Conservation (phyloP, 2,888 invertebrate genomes). For the Sesia apiformis region DNA sequence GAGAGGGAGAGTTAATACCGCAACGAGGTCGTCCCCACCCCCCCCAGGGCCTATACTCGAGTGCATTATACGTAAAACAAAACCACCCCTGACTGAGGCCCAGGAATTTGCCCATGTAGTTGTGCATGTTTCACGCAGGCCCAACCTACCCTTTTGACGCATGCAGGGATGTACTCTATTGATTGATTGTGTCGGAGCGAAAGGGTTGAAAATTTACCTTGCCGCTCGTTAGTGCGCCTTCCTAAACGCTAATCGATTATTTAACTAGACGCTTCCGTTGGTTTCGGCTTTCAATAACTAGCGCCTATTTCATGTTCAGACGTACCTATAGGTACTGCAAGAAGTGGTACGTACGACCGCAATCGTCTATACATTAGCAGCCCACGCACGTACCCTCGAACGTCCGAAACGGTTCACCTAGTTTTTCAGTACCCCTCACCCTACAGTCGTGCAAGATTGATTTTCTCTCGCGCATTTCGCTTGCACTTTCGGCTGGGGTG, state of each 20-base stretch:
- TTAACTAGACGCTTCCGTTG: background rate
- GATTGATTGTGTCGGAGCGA: constrained; percentile 25
- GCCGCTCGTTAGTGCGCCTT: background rate
- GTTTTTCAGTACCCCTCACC: constrained; percentile 44
- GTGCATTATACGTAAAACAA: constrained; percentile 64
- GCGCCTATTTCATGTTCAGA: no score
- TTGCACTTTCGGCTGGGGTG: constrained; percentile 61
- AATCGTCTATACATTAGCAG: constrained; percentile 18
- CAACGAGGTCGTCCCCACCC: constrained; percentile 12
- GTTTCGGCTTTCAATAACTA: no score
- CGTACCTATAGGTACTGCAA: no score
- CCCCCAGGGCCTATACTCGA: constrained; percentile 46
- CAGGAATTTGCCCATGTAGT: constrained; percentile 47
- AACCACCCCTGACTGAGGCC: constrained; percentile 32
- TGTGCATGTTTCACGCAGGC: constrained; percentile 49
- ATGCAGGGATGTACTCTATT: constrained; percentile 23
- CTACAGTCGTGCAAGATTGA: constrained; percentile 69
- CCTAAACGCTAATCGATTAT: background rate
- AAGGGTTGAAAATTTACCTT: constrained; percentile 2
- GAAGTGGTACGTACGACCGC: background rate
- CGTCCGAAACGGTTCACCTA: constrained; percentile 61
- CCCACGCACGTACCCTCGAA: constrained; percentile 31
- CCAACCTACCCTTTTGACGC: constrained; percentile 38
- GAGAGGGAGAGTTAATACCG: constrained; percentile 18
- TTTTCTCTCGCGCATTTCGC: constrained; percentile 67